phyloP scores from a whole-genome alignment of 2,113 vertebrate genomes.

The Dendrocopos noguchii region DNA sequence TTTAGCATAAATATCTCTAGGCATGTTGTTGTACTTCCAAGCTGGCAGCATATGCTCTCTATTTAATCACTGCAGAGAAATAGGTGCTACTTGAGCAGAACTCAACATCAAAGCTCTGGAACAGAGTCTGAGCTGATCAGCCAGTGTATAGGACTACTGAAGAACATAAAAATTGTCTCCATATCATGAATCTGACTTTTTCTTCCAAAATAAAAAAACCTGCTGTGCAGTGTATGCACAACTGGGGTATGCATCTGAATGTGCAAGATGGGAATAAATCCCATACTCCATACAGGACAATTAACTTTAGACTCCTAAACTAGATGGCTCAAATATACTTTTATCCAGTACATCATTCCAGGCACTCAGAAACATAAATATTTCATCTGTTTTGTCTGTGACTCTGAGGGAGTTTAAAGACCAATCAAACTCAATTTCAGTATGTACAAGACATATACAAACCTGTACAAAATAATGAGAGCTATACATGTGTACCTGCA shows the following conservation, averaged over 20 bases:
- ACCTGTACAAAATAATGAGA: background rate
- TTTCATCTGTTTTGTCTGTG: background rate
- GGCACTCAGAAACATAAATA: background rate
- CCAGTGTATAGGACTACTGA: background rate
- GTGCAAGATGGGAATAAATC: background rate
- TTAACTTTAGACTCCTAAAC: background rate
- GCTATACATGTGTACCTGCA: background rate
- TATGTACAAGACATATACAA: background rate
- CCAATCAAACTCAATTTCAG: background rate
- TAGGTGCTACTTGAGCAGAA: background rate
- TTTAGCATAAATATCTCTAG: constrained; percentile 3
- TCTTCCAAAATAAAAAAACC: accelerated
- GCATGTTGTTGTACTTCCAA: background rate
- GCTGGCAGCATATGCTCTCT: background rate
- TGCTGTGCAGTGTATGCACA: background rate
- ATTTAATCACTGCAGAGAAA: background rate
- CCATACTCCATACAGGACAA: background rate
- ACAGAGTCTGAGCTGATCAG: background rate
- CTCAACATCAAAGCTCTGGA: background rate
- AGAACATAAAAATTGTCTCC: background rate
- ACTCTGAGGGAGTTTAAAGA: background rate
- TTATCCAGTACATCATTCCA: background rate
- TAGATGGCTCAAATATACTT: background rate
- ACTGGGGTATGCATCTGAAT: accelerated
- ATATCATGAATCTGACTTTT: background rate